Base-by-base conservation (phyloP, 2,888 invertebrate species). In the Invenusta paracnida region DNA sequence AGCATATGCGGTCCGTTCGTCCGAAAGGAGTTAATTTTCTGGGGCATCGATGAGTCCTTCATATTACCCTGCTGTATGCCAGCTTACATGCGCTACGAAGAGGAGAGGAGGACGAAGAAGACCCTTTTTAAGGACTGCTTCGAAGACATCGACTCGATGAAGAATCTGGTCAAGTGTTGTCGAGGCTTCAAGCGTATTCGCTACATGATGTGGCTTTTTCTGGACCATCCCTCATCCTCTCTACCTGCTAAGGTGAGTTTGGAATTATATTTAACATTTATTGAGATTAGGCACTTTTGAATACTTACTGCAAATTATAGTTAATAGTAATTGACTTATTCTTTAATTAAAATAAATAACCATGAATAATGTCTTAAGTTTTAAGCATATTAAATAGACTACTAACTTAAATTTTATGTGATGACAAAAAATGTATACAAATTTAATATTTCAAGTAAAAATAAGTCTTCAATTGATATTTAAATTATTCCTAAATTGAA, bases 1-100 rank as follows among this genome's bases (percentile, higher is more conserved):
- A 90, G 90, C 87, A 90, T 91, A 11, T 91, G 91, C 85, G 91
- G 91, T 0, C 90, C 91, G 11, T 91, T 91, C 25, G 90, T 91
- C 29, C 90, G 90, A 87, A 87, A 91, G 28, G 90, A 90, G 87
- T 89, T 90, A 82, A 88, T 89, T 83, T 90, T 89, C 86, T 90
- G 90, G 90, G 90, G 90, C 2, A 89, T 90, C 13, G 89, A 90
- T 17, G 90, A 90, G 87, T 88, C 88, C 31, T 89, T 89, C 86
- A 90, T 90, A 25, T 89, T 90, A 87, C 88, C 90, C 27, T 90
- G 90, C 86, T 90, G 90, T 88, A 90, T 90, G 89, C 89, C 90
- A 67, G 89, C 89, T 29, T 90, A 90, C 87, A 90, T 86, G 82
- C 30, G 86, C 31, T 86, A 86, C 67, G 86, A 86, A 17, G 86